Evolutionary conservation across 2,888 invertebrate genomes (phyloP), one percentile per base, ranked within the genome.

Genomic region (Odontocolon sp.): DNA sequence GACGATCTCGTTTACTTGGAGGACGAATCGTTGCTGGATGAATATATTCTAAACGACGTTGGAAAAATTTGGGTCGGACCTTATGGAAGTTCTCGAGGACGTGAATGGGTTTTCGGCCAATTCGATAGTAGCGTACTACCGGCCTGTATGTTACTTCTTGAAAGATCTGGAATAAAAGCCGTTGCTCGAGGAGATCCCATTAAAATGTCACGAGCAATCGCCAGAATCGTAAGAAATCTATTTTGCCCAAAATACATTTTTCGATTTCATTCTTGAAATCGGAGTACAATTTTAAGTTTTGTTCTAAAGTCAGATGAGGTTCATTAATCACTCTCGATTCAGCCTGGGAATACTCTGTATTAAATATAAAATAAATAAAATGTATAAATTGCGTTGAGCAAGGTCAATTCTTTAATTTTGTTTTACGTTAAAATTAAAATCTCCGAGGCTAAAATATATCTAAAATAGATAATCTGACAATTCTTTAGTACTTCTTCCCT

Each of bases 11-110:
- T 95, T 6, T 95, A 92, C 88, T 93, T 97, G 94, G 94, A 94
- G 56, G 94, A 95, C 61, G 92, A 93, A 70, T 91, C 91, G 2
- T 91, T 94, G 1, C 91, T 96, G 1, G 94, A 95, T 69, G 97
- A 97, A 86, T 96, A 96, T 86, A 92, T 97, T 6, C 86, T 95
- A 75, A 95, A 94, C 77, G 96, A 97, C 86, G 94, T 95, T n/a
- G 97, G 97, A 50, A 95, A 96, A 88, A 94, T 97, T 38, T 97
- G 96, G 95, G 93, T 96, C 11, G 96, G 96, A 0, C 94, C 95
- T 0, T 93, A 93, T 83, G 94, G 94, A 71, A 93, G 93, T 40
- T 93, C 94, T 14, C 92, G 93, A 9, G 96, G 96, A n/a, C 92
- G 95, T 59, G 94, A 95, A 81, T 97, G 97, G 97, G 92, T 95